Evolutionary conservation across 2,797 vertebrate genomes (phyloP), one percentile per base, ranked within the genome.

Genomic region (Intellagama lesueurii): DNA sequence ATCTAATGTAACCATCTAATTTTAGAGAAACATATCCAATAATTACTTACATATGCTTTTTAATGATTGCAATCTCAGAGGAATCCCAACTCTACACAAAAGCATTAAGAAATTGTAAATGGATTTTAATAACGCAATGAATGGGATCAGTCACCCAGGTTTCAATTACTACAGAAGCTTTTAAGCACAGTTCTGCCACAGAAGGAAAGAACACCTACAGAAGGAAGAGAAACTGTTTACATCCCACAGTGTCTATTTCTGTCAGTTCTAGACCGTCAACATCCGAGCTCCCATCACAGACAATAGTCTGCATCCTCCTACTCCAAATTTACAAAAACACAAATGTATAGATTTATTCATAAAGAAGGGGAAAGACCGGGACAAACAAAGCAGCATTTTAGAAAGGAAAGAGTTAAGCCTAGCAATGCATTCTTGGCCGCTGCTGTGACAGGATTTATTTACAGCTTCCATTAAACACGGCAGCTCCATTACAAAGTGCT

Each of bases 401-500:
- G 95, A 83, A 94, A 82, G 94, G 90, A 94, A 96, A 95, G 89
- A 92, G 95, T 96, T 96, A 96, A 96, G 92, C 44, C 35, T 85
- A 94, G 94, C 94, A 95, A 94, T 17, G 94, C 93, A 94, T 95
- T 96, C 95, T 94, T 95, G 94, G 94, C 95, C 92, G 91, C 94
- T 93, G 95, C 96, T 92, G 94, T 94, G 95, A 95, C 95, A 95
- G 94, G 94, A 96, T 95, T 96, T 96, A 96, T 96, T 96, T 96
- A 95, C 95, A 95, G 94, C 93, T 94, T 95, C 92, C 94, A 94
- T 96, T 96, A 96, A 96, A 96, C 95, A 95, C 96, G 96, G 94
- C 94, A 94, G 96, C 97, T 95, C 96, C 95, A 95, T 97, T 97
- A 96, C 95, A 95, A 96, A 96, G 94, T 97, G 96, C 96, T 97